Base-by-base conservation (phyloP, 2,888 invertebrate species). In the Mythimna vitellina region DNA sequence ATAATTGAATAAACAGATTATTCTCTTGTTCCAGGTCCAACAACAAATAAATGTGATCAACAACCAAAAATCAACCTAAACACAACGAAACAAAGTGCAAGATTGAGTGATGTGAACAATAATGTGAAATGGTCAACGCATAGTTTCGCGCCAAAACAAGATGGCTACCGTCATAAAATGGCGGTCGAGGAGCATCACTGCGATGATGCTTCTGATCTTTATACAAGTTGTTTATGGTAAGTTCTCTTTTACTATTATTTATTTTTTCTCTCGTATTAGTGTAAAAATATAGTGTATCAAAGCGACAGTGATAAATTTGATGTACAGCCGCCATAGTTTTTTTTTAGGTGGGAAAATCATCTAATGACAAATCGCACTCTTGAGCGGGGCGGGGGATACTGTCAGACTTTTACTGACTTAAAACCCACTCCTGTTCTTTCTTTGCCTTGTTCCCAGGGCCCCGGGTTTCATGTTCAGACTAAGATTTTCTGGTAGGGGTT, bases 91-190 rank as follows among this genome's bases (percentile, higher is more conserved):
- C 17, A 38, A 51, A 42, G 62, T 61, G 76, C 10, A 32, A 57
- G 64, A 56, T 81, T 76, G 56, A 77, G 81, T 83, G 78, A 81
- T 76, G 85, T 87, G 79, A 82, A 73, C 35, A 80, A 85, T 80
- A 85, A 79, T 85, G 87, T 84, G 85, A 79, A 81, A 86, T 88
- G 89, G 76, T 86, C 85, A 83, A 86, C 85, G 87, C 79, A 82
- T 84, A 78, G 79, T 82, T 78, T 79, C 76, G 75, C 80, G 78
- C 78, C 80, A 78, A 87, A 82, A 88, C 92, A 94, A 95, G 80
- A 96, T 95, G 95, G 93, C 93, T 87, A 92, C 89, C 88, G 88
- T 86, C 80, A 91, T 90, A 91, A 93, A 83, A 93, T 95, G 96
- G 96, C 94, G 95, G 93, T 84, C 90, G 77, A 81, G 91, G 82